These are phyloP conservation scores for Drosophila niveifrons DNA, from an alignment of 2,888 invertebrate species.

Conservation along the genomic window DNA sequence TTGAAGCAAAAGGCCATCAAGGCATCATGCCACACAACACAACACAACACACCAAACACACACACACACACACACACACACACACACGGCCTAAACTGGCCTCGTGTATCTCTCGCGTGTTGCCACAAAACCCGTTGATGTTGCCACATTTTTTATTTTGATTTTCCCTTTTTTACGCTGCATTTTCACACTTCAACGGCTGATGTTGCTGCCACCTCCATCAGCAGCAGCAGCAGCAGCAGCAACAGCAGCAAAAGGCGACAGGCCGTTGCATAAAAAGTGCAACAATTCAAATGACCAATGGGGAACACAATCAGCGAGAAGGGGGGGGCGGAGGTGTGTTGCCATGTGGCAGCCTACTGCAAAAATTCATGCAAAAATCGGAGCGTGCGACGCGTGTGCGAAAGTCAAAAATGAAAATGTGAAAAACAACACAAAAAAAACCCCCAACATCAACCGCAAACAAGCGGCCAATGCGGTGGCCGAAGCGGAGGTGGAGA, in stretches of 20 bases:
- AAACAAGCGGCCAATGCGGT: constrained; percentile 63
- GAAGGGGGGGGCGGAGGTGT: background rate
- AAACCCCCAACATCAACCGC: constrained; percentile 67
- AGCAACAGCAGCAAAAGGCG: constrained; percentile 32
- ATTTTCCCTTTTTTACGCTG: constrained; percentile 48
- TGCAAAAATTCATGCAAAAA: constrained; percentile 79
- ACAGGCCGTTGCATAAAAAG: constrained; percentile 75
- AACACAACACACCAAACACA: background rate
- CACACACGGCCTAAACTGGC: constrained; percentile 41
- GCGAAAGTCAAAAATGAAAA: constrained; percentile 37
- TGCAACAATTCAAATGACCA: constrained; percentile 79
- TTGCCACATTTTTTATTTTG: constrained; percentile 51
- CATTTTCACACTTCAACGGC: constrained; percentile 78
- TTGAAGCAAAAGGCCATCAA: constrained; percentile 56
- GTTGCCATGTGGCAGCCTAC: constrained; percentile 52
- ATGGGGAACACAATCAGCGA: background rate
- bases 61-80: constrained; percentile 4
- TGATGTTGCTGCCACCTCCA: constrained; percentile 17
- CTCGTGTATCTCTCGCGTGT: background rate
- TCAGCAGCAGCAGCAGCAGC: constrained; percentile 10
- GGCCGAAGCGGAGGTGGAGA: background rate
- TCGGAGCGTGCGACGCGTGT: constrained; percentile 56
- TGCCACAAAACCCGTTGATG: constrained; percentile 38
- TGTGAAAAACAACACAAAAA: constrained; percentile 41
- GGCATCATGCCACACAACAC: constrained; percentile 16